These are phyloP conservation scores for Cotesia glomerata DNA, from an alignment of 1,140 invertebrate species.

Conservation along the genomic window DNA sequence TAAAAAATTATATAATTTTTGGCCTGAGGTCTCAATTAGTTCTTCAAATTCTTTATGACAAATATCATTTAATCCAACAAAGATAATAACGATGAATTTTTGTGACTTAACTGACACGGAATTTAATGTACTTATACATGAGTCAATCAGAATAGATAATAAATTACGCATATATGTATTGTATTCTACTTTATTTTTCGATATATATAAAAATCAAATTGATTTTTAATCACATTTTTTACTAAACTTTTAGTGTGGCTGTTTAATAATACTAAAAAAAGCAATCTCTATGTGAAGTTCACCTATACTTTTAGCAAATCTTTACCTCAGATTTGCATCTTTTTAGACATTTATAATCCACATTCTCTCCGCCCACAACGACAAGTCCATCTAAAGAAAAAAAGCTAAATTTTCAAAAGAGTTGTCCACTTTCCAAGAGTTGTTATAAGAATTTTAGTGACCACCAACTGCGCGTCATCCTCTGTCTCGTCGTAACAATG, in stretches of 20 bases:
- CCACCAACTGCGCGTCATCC: conserved; percentile 30
- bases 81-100: too few relatives aligned
- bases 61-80: too few relatives aligned
- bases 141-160: too few relatives aligned
- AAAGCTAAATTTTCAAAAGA: conserved; percentile 37
- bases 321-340: conserved; percentile 10
- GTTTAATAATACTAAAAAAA: not conserved
- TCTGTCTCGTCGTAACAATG: conserved; percentile 49
- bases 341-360: not conserved
- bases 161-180: too few relatives aligned
- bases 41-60: too few relatives aligned
- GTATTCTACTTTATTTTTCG: not conserved
- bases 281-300: not conserved
- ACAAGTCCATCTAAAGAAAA: not conserved
- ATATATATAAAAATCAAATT: not conserved
- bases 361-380: not conserved
- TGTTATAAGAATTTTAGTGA: conserved; percentile 20
- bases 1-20: too few relatives aligned
- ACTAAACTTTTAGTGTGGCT: not conserved
- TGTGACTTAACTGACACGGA: too few relatives aligned
- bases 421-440: conserved; percentile 40
- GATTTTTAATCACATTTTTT: not conserved
- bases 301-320: not conserved
- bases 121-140: too few relatives aligned
- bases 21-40: too few relatives aligned